Base-by-base conservation (phyloP, 2,797 vertebrate genomes). In the Limosa lapponica region DNA sequence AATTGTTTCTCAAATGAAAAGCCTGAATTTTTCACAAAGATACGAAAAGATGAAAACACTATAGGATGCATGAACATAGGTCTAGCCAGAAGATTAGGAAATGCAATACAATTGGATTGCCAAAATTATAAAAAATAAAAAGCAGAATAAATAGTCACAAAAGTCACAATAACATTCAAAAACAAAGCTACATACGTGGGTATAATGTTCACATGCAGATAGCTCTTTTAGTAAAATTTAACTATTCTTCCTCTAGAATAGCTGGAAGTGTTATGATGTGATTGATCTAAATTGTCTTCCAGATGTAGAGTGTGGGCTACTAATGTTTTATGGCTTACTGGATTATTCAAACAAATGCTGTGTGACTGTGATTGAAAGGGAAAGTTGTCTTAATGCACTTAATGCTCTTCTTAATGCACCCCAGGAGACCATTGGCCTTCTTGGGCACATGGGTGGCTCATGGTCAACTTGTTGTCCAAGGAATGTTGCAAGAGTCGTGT, bases 121-220 rank as follows among this genome's bases (percentile, higher is more conserved):
- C 39, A 66, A 88, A 94, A 82, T 49, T 64, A 54, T 78, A 77
- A 25, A 85, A 87, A 86, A 74, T 18, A 41, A 79, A 89, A 77
- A 28, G 13, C 20, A 74, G 46, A 88, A 69, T 36, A 78, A 91
- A 87, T 22, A 90, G 32, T 27, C 3, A 8, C 5, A 79, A 66
- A 93, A 72, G 30, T 58, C n/a, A 51, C 30, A 86, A 23, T 22
- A 58, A 62, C 4, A n/a, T 75, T 66, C 23, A 24, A 74, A 95
- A 91, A 23, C 15, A 70, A 72, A 80, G 19, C 51, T 79, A 19
- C 1, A 0, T 20, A 23, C 48, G 10, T 0, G 0, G 39, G 11
- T 13, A 48, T 22, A 66, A 37, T n/a, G 18, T 44, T 79, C 11
- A 10, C 9, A 43, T 39, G 16, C 30, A 72, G 37, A 30, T 34